phyloP scores from a whole-genome alignment of 2,888 invertebrate species.

The Caenorhabditis sp. region DNA sequence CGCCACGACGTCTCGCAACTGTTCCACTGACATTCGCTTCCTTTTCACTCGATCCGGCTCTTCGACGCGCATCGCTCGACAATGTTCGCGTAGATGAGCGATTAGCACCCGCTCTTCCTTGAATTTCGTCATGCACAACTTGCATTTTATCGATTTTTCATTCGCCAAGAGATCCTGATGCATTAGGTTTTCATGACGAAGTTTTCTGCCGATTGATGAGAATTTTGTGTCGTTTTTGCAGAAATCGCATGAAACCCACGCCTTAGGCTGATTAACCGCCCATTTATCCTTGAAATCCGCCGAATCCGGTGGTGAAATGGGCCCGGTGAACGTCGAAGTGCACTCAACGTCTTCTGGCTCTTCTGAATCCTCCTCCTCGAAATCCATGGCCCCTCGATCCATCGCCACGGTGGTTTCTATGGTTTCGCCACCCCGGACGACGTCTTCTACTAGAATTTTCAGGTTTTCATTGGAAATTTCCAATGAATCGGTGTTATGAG shows the following conservation, averaged over 20 bases:
- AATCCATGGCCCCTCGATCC: background rate
- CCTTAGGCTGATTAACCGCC: background rate
- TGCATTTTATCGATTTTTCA: background rate
- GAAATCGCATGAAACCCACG: no score
- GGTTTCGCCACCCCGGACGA: slow-evolving; percentile 11
- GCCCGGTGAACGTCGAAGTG: background rate
- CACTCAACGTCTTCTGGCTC: background rate
- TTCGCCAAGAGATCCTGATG: background rate
- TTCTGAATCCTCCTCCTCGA: slow-evolving; percentile 1
- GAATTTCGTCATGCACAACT: slow-evolving; percentile 29
- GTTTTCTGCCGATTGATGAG: background rate
- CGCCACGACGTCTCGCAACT: slow-evolving; percentile 4
- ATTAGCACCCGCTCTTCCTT: slow-evolving; percentile 10
- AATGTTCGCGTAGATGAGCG: slow-evolving; percentile 5
- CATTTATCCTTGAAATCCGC: background rate
- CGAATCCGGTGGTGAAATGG: background rate
- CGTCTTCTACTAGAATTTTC: slow-evolving; percentile 11
- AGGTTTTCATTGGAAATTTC: slow-evolving; percentile 15
- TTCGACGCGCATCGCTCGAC: slow-evolving; percentile 35
- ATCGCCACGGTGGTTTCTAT: background rate
- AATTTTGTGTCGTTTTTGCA: background rate
- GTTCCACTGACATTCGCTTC: background rate
- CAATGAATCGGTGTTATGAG: background rate
- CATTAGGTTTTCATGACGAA: background rate
- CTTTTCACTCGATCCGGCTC: slow-evolving; percentile 23